Percentiles rank a stretch among this genome's conserved stretches.
These are phyloP conservation scores for Palythoa heliodiscus DNA, from an alignment of 92 coral and sea anemone species.

Conservation along the genomic window DNA sequence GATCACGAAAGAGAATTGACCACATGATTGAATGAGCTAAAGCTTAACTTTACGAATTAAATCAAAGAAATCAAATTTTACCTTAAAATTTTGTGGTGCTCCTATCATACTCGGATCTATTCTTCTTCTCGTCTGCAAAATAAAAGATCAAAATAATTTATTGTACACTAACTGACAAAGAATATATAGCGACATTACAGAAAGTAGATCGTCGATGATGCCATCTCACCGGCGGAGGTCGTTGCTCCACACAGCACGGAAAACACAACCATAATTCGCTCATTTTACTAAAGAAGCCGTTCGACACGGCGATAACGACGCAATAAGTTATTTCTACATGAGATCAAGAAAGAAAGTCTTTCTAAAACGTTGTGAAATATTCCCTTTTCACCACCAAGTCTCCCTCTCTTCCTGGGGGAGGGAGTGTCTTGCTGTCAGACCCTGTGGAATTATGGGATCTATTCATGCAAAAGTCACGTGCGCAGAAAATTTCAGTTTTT, in stretches of 20 bases:
- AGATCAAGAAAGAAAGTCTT: conserved; percentile 26
- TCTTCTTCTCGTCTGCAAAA: conserved; percentile 68
- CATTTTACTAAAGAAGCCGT: conserved; percentile 54
- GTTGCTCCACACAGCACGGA: conserved; percentile 67
- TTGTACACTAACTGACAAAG: neutral
- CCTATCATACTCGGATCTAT: conserved; percentile 88
- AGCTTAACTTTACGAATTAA: neutral
- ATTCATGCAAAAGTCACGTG: conserved; percentile 37
- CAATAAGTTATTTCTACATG: conserved; percentile 21
- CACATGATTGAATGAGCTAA: neutral
- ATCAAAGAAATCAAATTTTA: conserved; percentile 32
- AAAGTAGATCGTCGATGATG: conserved; percentile 19
- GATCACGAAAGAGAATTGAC: neutral
- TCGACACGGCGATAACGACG: conserved; percentile 29
- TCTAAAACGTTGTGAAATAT: conserved; percentile 11
- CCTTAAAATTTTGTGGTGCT: conserved; percentile 82
- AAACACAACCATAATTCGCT: conserved; percentile 68
- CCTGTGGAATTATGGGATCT: conserved; percentile 37
- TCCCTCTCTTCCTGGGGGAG: conserved; percentile 51
- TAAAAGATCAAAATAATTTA: conserved; percentile 3
- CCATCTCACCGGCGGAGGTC: conserved; percentile 63
- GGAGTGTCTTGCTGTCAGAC: conserved; percentile 37
- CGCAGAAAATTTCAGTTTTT: neutral
- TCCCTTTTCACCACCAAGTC: conserved; percentile 27
- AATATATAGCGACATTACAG: conserved; percentile 6